Conservation (phyloP, 2,797 vertebrate species). For the Philypnodon macrostomus region DNA sequence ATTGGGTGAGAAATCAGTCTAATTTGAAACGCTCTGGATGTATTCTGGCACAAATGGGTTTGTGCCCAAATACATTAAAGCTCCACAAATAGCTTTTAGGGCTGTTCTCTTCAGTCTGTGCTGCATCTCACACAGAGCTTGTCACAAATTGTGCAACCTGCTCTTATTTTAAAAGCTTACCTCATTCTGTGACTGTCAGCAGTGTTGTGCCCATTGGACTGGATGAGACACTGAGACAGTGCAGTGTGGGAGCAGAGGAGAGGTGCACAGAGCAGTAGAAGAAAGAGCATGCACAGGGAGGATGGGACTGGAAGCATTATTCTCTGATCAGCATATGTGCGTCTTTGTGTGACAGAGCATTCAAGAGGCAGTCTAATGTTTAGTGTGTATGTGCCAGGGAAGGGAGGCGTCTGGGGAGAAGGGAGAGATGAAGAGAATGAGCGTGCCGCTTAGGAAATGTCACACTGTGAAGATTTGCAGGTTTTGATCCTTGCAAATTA, state of each 20-base stretch:
- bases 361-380: slow-evolving; percentile 59
- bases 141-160: slow-evolving; percentile 66
- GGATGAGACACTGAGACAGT: slow-evolving; percentile 64
- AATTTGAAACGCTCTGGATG: slow-evolving; percentile 74
- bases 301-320: slow-evolving; percentile 70
- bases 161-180: slow-evolving; percentile 68
- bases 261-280: slow-evolving; percentile 51
- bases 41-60: slow-evolving; percentile 76
- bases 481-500: slow-evolving; percentile 99
- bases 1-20: slow-evolving; percentile 75
- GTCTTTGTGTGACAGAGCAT: slow-evolving; percentile 72
- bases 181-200: slow-evolving; percentile 71
- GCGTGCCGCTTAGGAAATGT: slow-evolving; percentile 90
- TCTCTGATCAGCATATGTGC: slow-evolving; percentile 72
- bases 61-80: slow-evolving; percentile 72
- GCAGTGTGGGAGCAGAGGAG: slow-evolving; percentile 60
- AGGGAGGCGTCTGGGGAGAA: slow-evolving; percentile 73
- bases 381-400: slow-evolving; percentile 49
- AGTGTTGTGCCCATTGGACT: slow-evolving; percentile 63
- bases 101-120: slow-evolving; percentile 67
- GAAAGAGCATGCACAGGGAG: slow-evolving; percentile 62
- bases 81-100: slow-evolving; percentile 71
- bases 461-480: slow-evolving; percentile 99
- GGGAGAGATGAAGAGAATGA: slow-evolving; percentile 78
- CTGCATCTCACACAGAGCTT: slow-evolving; percentile 68